phyloP scores from a whole-genome alignment of 2,888 invertebrate species.

The Elysia crispata region DNA sequence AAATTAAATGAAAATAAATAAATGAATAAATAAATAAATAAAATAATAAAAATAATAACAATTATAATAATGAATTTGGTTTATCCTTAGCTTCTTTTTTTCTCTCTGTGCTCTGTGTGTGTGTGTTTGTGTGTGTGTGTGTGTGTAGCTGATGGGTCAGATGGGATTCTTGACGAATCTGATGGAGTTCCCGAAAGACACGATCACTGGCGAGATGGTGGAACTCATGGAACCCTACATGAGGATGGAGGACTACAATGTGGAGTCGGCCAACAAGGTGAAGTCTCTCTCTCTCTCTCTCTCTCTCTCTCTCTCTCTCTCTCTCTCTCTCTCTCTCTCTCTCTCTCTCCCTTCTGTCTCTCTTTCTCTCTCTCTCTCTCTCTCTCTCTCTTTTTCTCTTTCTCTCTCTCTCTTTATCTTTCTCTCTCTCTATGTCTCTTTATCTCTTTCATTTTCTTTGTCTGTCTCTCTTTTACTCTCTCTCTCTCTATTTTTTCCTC shows the following conservation, averaged over 20 bases:
- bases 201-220: conserved; percentile 78
- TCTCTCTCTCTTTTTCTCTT: background rate
- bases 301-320: conserved; percentile 9
- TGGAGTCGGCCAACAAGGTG: conserved; percentile 74
- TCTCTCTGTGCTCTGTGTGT: no score
- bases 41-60: no score
- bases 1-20: no score
- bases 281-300: background rate
- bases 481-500: background rate
- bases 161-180: conserved; percentile 80
- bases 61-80: no score
- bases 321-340: conserved; percentile 9
- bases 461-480: background rate
- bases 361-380: conserved; percentile 9
- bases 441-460: background rate
- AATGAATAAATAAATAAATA: no score
- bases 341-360: no score
- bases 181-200: conserved; percentile 89
- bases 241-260: conserved; percentile 75
- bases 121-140: no score
- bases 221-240: conserved; percentile 77
- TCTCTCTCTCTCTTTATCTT: background rate
- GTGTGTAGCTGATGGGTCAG: conserved; percentile 73
- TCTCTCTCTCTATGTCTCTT: background rate
- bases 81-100: no score